phyloP scores from a whole-genome alignment of 2,888 invertebrate genomes.

The Diabrotica balteata region DNA sequence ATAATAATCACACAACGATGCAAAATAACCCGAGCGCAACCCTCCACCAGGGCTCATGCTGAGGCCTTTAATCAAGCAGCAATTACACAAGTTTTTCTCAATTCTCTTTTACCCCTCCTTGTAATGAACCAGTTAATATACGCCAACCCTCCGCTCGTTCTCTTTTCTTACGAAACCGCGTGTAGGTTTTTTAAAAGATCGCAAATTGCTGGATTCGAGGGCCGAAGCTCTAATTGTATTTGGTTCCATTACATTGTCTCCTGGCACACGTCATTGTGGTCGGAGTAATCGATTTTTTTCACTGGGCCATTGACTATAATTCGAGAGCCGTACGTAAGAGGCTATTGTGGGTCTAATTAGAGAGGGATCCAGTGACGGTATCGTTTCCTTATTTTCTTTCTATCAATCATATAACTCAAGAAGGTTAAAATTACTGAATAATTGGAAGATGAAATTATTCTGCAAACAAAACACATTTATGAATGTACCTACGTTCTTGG shows the following conservation, averaged over 20 bases:
- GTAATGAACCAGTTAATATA: constrained; percentile 57
- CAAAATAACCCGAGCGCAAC: constrained; percentile 37
- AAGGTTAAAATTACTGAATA: too few species aligned
- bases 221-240: constrained; percentile 29
- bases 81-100: constrained; percentile 58
- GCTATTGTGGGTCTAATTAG: too few species aligned
- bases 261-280: constrained; percentile 15
- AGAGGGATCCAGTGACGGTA: too few species aligned
- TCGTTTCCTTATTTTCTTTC: too few species aligned
- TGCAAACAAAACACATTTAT: too few species aligned
- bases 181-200: constrained; percentile 37
- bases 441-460: too few species aligned
- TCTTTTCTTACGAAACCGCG: constrained; percentile 35
- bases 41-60: constrained; percentile 40
- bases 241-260: constrained; percentile 23
- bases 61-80: constrained; percentile 61
- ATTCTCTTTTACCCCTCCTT: constrained; percentile 41
- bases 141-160: constrained; percentile 26
- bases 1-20: constrained; percentile 49
- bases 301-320: constrained; percentile 1
- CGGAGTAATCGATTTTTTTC: constrained; percentile 11
- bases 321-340: not conserved
- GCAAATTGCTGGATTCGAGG: constrained; percentile 31
- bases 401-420: too few species aligned
- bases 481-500: too few species aligned